Evolutionary conservation across 1,140 invertebrate genomes (phyloP).

Genomic region (Caenorhabditis briggsae): DNA sequence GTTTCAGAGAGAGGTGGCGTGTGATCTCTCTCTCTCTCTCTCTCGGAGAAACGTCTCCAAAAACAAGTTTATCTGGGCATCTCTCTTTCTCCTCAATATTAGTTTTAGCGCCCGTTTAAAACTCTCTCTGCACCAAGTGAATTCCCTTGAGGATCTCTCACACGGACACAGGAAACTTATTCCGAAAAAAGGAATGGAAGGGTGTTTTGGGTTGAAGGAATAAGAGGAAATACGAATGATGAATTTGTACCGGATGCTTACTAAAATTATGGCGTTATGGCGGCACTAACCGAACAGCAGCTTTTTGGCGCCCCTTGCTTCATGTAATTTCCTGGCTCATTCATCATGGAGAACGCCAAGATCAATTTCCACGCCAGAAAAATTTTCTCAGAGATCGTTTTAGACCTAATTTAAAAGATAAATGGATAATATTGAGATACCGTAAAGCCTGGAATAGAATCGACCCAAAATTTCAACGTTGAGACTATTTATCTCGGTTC

Average conservation of each 20-base stretch:
- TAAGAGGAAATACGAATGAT: neutral
- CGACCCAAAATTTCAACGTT: no score
- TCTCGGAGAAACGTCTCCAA: constrained; percentile 30
- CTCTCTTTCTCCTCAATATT: constrained; percentile 54
- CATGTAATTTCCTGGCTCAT: constrained; percentile 21
- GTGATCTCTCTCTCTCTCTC: constrained; percentile 14
- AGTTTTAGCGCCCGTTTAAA: constrained; percentile 45
- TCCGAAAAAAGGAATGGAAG: neutral
- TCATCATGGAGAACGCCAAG: neutral
- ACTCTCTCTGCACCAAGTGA: constrained; percentile 6
- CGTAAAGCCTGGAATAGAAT: no score
- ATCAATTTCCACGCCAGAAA: no score
- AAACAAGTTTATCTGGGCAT: constrained; percentile 54
- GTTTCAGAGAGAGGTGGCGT: constrained; percentile 23
- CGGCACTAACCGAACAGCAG: neutral
- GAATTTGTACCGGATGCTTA: constrained; percentile 43
- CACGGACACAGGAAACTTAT: constrained; percentile 39
- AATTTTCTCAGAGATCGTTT: no score
- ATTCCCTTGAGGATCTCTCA: constrained; percentile 15
- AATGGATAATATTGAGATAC: no score
- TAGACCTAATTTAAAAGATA: no score
- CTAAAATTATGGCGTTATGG: constrained; percentile 50
- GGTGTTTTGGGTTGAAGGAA: constrained; percentile 1
- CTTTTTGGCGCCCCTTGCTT: neutral
- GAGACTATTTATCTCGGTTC: no score